These are phyloP conservation scores for Agriotes lineatus DNA, from an alignment of 2,888 invertebrate species.

Conservation along the genomic window DNA sequence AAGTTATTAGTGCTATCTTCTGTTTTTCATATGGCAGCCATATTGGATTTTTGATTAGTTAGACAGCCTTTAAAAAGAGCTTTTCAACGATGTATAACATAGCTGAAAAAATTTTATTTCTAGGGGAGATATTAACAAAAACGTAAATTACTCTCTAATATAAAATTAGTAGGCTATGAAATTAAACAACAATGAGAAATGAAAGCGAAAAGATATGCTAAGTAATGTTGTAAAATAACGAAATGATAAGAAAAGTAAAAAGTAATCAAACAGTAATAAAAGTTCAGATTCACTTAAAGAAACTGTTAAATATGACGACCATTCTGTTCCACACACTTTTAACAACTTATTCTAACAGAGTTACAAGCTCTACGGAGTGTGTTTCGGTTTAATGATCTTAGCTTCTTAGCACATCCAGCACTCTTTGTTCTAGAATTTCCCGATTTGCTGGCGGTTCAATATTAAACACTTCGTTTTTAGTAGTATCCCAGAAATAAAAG, in stretches of 20 bases:
- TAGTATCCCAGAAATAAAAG: conserved; percentile 17
- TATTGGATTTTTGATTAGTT: too few relatives aligned
- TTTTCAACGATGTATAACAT: too few relatives aligned
- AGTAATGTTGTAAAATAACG: not conserved
- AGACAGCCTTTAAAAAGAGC: too few relatives aligned
- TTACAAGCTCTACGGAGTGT: conserved; percentile 10
- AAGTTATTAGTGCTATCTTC: too few relatives aligned
- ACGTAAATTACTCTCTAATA: too few relatives aligned
- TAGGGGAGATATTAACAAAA: too few relatives aligned
- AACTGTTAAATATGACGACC: not conserved
- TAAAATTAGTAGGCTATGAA: too few relatives aligned
- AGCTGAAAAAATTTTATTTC: too few relatives aligned
- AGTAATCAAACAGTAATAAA: not conserved
- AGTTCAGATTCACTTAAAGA: not conserved
- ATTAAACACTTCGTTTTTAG: conserved; percentile 22
- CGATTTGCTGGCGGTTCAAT: conserved; percentile 14
- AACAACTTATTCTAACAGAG: conserved; percentile 11
- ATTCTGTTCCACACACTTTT: not conserved
- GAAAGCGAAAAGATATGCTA: too few relatives aligned
- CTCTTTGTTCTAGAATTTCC: conserved; percentile 10
- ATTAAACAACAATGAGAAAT: too few relatives aligned
- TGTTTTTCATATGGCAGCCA: too few relatives aligned
- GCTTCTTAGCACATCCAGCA: conserved; percentile 1
- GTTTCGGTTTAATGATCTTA: conserved; percentile 2
- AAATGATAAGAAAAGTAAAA: not conserved